Evolutionary conservation across 2,888 invertebrate genomes (phyloP), one percentile per base, ranked within the genome.

Genomic region (Leucophenga montana): DNA sequence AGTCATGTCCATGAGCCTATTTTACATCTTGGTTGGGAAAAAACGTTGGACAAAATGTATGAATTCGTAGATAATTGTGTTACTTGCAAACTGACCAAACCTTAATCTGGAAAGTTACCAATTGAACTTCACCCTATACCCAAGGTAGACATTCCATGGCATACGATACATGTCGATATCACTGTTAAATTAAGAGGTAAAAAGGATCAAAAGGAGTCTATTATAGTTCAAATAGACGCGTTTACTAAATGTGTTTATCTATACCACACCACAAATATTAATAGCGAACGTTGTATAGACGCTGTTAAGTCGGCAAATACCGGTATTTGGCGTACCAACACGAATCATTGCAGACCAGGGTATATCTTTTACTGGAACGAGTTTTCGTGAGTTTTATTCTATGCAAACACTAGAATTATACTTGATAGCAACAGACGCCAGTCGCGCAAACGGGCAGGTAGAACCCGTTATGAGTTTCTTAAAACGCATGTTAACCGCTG

Each of bases 361-460:
- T 31, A 67, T 67, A 16, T 72, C 59, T 18, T 70, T 73, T 59
- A 53, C 64, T 46, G 53, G 68, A 20, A 27, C 27, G 4, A 27
- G 31, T 33, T 68, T 72, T 70, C 20, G 66, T 48, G 59, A 71
- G 68, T 68, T 73, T 73, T 70, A 64, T 59, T 57, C 13, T n/a
- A 39, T 20, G 64, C 70, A 73, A 54, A 71, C 69, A 39, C 70
- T 73, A 66, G 44, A 66, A 46, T 53, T 75, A 44, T 70, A 75
- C 53, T 71, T 73, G 33, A n/a, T n/a, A 71, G 68, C 73, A 31
- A 73, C 72, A 16, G 72, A 71, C n/a, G 69, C 70, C n/a, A 72
- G 71, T 68, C 68, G 71, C 13, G 72, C 70, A 9, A 75, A 73
- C 64, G 71, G 73, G 0, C 73, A 72, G 62, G 75, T 69, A 39